phyloP scores from a whole-genome alignment of 2,113 vertebrate genomes.

The Rhynchomys soricoides region DNA sequence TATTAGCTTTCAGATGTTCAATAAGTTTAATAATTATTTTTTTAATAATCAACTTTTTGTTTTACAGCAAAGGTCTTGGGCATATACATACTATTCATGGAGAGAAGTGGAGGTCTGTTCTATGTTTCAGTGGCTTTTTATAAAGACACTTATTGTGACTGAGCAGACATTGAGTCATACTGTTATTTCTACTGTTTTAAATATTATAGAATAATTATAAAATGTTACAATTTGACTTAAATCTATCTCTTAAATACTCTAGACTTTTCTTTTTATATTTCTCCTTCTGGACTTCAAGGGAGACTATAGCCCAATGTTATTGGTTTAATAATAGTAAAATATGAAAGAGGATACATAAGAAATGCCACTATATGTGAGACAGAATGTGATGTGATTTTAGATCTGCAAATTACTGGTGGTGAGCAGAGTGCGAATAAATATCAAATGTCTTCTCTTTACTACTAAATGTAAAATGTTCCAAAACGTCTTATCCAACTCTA shows the following conservation, averaged over 20 bases:
- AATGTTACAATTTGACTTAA: constrained; percentile 54
- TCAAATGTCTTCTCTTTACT: constrained; percentile 80
- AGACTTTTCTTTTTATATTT: constrained; percentile 51
- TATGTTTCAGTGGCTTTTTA: neutral
- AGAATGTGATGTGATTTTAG: constrained; percentile 78
- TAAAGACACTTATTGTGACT: neutral
- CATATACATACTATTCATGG: neutral
- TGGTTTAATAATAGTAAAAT: constrained; percentile 76
- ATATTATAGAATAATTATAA: constrained; percentile 27
- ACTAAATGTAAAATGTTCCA: constrained; percentile 79
- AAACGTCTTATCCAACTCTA: constrained; percentile 75
- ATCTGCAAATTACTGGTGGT: constrained; percentile 74
- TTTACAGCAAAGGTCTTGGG: neutral
- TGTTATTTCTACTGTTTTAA: constrained; percentile 17
- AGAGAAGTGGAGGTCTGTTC: constrained; percentile 9
- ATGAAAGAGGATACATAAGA: constrained; percentile 70
- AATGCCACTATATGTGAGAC: constrained; percentile 78
- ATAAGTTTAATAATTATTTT: neutral
- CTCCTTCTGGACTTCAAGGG: constrained; percentile 46
- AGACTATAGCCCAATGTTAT: constrained; percentile 65
- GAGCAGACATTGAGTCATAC: neutral
- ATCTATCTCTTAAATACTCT: constrained; percentile 38
- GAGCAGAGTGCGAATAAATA: constrained; percentile 79
- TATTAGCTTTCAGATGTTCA: neutral
- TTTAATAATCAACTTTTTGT: neutral